Evolutionary conservation across 2,113 vertebrate species (phyloP).

Genomic region (Xiphophorus hellerii): DNA sequence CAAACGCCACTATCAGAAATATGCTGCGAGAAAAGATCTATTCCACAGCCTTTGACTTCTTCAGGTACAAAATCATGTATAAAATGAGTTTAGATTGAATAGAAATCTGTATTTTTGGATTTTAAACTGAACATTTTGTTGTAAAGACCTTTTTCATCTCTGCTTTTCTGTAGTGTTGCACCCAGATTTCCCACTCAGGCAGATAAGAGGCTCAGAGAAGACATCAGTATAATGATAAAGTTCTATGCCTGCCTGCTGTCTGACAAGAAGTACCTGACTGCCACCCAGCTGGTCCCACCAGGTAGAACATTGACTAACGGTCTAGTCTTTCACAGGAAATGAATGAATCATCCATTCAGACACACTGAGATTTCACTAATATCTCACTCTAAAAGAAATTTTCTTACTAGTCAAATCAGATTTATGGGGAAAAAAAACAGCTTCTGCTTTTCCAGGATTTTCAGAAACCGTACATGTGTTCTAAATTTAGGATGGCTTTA

Average conservation of each 20-base stretch:
- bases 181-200: slow-evolving; percentile 94
- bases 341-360: neutral
- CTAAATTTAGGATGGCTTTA: neutral
- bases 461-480: neutral
- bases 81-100: neutral
- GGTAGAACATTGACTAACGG: slow-evolving; percentile 72
- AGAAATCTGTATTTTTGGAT: neutral
- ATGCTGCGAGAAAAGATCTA: slow-evolving; percentile 97
- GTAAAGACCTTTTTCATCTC: neutral
- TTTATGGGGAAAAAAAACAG: neutral
- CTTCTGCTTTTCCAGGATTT: neutral
- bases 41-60: slow-evolving; percentile 97
- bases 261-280: slow-evolving; percentile 95
- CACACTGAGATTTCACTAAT: neutral
- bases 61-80: slow-evolving; percentile 82
- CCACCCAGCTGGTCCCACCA: slow-evolving; percentile 91
- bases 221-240: slow-evolving; percentile 95
- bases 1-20: slow-evolving; percentile 92
- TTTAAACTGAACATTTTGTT: neutral
- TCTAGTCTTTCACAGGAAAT: neutral
- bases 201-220: slow-evolving; percentile 92
- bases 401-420: neutral
- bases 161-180: slow-evolving; percentile 78
- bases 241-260: slow-evolving; percentile 96
- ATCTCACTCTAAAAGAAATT: too few relatives aligned